Percentiles rank a stretch among this genome's conserved stretches.
phyloP scores from a whole-genome alignment of 2,797 vertebrate species.

The Gymnopithys bicolor region DNA sequence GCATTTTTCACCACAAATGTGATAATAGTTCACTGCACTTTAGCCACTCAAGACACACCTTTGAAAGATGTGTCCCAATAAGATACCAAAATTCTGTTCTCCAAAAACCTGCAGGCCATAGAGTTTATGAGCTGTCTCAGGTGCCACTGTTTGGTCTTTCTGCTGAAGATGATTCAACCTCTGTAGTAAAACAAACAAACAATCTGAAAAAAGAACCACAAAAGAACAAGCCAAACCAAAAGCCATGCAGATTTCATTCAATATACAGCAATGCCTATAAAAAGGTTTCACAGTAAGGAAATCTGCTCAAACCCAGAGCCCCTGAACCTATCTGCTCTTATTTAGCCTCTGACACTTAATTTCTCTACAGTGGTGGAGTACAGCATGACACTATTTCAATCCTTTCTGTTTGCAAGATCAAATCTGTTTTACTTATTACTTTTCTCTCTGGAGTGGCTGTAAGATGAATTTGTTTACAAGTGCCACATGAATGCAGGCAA shows the following conservation, averaged over 20 bases:
- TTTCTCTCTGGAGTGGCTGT: neutral
- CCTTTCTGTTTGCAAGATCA: neutral
- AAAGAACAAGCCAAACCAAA: neutral
- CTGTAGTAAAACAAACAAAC: neutral
- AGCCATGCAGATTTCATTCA: neutral
- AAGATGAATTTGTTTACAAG: neutral
- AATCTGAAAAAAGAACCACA: too few relatives aligned
- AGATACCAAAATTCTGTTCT: neutral
- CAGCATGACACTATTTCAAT: neutral
- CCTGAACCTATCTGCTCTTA: neutral
- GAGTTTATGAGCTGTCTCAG: neutral
- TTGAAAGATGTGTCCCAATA: neutral
- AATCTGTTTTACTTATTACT: neutral
- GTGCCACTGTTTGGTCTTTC: neutral
- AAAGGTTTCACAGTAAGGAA: neutral
- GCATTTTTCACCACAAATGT: neutral
- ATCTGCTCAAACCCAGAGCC: neutral
- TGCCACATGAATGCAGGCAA: neutral
- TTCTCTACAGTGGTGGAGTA: neutral
- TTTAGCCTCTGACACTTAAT: neutral
- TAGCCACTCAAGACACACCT: neutral
- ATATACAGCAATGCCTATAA: neutral
- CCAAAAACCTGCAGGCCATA: neutral
- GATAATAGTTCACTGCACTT: neutral
- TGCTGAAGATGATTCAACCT: neutral